phyloP scores from a whole-genome alignment of 1,140 invertebrate genomes.

The Drosophila orena region DNA sequence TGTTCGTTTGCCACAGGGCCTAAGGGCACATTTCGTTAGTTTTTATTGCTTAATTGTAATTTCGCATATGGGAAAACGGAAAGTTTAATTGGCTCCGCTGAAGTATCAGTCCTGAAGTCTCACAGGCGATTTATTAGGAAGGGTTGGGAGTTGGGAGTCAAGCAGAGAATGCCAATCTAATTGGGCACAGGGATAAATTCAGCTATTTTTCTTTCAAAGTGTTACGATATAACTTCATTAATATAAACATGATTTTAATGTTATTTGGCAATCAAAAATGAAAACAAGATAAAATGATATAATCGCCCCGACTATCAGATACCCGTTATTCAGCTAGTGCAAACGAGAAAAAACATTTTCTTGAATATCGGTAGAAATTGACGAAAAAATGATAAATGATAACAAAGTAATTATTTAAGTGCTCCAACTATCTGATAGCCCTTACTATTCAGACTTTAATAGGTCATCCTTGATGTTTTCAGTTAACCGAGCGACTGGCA shows the following conservation, averaged over 20 bases:
- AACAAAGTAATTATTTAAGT: too few species aligned
- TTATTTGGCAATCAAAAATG: too few species aligned
- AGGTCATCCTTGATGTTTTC: not conserved
- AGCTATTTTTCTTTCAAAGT: not conserved
- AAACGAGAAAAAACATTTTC: too few species aligned
- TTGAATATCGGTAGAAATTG: too few species aligned
- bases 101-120: conserved; percentile 11
- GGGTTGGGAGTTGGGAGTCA: not conserved
- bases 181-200: conserved; percentile 1
- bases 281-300: too few species aligned
- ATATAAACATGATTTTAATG: too few species aligned
- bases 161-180: conserved; percentile 19
- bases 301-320: too few species aligned
- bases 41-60: conserved; percentile 68
- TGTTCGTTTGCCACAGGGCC: conserved; percentile 31
- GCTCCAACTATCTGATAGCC: too few species aligned
- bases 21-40: conserved; percentile 54
- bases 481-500: conserved; percentile 62
- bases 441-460: not conserved
- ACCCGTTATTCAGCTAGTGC: too few species aligned
- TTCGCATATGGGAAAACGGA: conserved; percentile 39
- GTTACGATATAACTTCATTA: not conserved
- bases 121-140: conserved; percentile 16
- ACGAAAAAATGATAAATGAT: too few species aligned
- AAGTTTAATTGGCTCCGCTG: conserved; percentile 51